Conservation (phyloP, 2,888 invertebrate genomes). For the Lasius platythorax region DNA sequence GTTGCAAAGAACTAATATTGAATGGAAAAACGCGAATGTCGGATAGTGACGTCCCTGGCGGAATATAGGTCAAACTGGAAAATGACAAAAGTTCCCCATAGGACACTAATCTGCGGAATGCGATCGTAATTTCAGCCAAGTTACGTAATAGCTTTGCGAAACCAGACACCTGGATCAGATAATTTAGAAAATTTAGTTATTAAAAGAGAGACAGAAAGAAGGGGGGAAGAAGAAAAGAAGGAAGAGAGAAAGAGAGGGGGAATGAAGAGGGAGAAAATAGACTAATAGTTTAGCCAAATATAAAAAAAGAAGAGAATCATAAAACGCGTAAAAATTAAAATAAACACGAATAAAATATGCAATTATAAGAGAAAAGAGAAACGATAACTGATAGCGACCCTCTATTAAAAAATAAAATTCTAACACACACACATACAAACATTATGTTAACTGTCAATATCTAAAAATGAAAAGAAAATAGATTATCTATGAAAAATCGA, state of each 20-base stretch:
- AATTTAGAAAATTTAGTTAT: conserved; percentile 43
- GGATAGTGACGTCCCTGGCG: background rate
- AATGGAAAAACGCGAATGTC: conserved; percentile 32
- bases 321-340: background rate
- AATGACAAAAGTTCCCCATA: conserved; percentile 60
- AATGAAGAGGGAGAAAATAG: background rate
- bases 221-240: no score
- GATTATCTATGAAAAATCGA: background rate
- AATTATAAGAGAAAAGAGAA: background rate
- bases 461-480: background rate
- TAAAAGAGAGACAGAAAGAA: conserved; percentile 10
- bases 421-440: background rate
- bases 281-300: background rate
- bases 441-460: background rate
- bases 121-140: conserved; percentile 64
- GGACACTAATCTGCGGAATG: conserved; percentile 58
- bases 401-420: conserved; percentile 9
- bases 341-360: background rate
- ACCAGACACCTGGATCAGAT: conserved; percentile 41
- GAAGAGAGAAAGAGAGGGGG: no score
- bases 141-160: conserved; percentile 56
- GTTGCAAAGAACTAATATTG: conserved; percentile 14
- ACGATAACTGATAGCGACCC: background rate
- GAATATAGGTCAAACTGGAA: conserved; percentile 60
- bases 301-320: background rate